Conservation (phyloP, 2,888 invertebrate species). For the Aproaerema taeniolella region DNA sequence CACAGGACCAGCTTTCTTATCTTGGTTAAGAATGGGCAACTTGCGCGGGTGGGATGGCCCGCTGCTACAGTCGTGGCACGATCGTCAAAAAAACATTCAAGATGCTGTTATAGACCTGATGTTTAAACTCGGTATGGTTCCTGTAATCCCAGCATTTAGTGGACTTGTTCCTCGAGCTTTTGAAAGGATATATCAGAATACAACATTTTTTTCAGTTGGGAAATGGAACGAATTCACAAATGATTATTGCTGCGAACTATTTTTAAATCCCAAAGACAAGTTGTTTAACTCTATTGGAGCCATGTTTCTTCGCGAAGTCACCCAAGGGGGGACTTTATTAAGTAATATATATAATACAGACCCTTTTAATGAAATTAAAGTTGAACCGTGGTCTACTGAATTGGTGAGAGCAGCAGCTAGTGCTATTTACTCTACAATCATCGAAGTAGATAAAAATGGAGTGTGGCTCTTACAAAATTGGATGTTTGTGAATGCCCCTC, state of each 20-base stretch:
- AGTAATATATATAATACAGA: conserved; percentile 93
- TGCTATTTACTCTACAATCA: conserved; percentile 84
- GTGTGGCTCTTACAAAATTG: conserved; percentile 94
- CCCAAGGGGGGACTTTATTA: too few relatives aligned
- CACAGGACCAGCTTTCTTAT: conserved; percentile 94
- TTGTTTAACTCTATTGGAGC: conserved; percentile 85
- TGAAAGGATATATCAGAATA: conserved; percentile 82
- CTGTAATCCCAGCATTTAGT: conserved; percentile 93
- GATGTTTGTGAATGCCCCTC: conserved; percentile 84
- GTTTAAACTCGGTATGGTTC: conserved; percentile 89
- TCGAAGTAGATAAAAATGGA: conserved; percentile 82
- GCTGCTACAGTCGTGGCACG: conserved; percentile 83
- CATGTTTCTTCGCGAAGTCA: conserved; percentile 83
- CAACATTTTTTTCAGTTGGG: conserved; percentile 79
- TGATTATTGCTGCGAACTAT: conserved; percentile 85
- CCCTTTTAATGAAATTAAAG: conserved; percentile 83
- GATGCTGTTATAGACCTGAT: conserved; percentile 84
- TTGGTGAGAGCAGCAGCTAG: conserved; percentile 80
- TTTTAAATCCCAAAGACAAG: conserved; percentile 88
- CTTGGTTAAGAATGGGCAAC: conserved; percentile 98
- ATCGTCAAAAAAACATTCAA: conserved; percentile 82
- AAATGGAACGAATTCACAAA: conserved; percentile 88
- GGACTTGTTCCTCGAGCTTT: conserved; percentile 92
- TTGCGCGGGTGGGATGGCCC: conserved; percentile 94
- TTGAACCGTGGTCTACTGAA: conserved; percentile 78